These are phyloP conservation scores for Patella pellucida DNA, from an alignment of 2,888 invertebrate species.

Conservation along the genomic window DNA sequence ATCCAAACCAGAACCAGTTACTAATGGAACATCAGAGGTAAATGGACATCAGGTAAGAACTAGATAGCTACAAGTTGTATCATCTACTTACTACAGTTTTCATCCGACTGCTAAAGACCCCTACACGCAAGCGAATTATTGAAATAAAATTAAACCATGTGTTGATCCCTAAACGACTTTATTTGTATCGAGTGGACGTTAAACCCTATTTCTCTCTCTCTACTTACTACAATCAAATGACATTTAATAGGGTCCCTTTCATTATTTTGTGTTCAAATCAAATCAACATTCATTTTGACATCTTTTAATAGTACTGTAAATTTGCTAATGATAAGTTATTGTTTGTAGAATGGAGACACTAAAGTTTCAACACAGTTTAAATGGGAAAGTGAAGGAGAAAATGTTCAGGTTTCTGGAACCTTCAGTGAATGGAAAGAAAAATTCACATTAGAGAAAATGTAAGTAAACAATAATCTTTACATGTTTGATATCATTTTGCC, in stretches of 20 bases:
- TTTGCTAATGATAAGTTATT: neutral
- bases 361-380: constrained; percentile 48
- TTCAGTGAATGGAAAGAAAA: constrained; percentile 60
- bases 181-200: too few relatives aligned
- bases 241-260: too few relatives aligned
- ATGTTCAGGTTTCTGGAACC: constrained; percentile 51
- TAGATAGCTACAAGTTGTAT: neutral
- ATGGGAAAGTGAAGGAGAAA: constrained; percentile 58
- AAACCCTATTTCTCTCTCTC: too few relatives aligned
- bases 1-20: neutral
- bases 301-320: too few relatives aligned
- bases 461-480: constrained; percentile 21
- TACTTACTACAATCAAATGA: too few relatives aligned
- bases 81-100: neutral
- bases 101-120: too few relatives aligned
- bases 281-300: too few relatives aligned
- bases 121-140: too few relatives aligned
- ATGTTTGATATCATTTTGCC: too few relatives aligned
- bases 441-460: constrained; percentile 51
- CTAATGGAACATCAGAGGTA: neutral
- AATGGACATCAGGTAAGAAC: neutral
- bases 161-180: too few relatives aligned
- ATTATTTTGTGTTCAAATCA: too few relatives aligned
- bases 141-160: too few relatives aligned
- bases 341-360: constrained; percentile 21